phyloP scores from a whole-genome alignment of 2,797 vertebrate genomes.

The Choloepus didactylus region DNA sequence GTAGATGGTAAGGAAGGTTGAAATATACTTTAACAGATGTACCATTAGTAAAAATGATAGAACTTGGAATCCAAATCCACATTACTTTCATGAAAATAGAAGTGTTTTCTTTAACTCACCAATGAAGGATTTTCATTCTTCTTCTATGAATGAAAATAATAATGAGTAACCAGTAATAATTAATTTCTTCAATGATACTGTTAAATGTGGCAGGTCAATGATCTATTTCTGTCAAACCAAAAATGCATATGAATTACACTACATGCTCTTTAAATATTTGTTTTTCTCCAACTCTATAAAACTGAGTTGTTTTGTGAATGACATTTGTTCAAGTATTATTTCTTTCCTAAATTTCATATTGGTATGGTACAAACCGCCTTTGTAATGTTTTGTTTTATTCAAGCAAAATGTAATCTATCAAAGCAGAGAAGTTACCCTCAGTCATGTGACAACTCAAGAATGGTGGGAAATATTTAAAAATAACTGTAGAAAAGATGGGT shows the following conservation, averaged over 20 bases:
- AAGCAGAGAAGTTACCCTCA: constrained; percentile 75
- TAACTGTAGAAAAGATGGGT: background rate
- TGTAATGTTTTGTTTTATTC: constrained; percentile 63
- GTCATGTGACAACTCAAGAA: constrained; percentile 67
- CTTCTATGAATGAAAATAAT: constrained; percentile 40
- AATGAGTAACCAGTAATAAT: background rate
- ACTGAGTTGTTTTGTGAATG: background rate
- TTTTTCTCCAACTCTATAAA: constrained; percentile 24
- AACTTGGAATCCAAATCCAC: background rate
- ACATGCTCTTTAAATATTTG: background rate
- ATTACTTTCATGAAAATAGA: background rate
- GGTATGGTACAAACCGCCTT: background rate
- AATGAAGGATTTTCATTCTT: background rate
- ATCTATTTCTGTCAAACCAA: background rate
- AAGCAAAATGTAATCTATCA: constrained; percentile 52
- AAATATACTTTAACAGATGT: background rate
- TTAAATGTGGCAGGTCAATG: background rate
- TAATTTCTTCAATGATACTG: background rate
- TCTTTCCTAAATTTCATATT: background rate
- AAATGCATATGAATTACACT: background rate
- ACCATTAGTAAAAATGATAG: background rate
- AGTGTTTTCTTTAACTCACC: background rate
- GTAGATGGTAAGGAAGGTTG: background rate
- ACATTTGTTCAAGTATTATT: constrained; percentile 50
- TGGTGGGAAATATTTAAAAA: background rate